Conservation (phyloP, 2,888 invertebrate genomes). For the Acrocyrtus sp. region DNA sequence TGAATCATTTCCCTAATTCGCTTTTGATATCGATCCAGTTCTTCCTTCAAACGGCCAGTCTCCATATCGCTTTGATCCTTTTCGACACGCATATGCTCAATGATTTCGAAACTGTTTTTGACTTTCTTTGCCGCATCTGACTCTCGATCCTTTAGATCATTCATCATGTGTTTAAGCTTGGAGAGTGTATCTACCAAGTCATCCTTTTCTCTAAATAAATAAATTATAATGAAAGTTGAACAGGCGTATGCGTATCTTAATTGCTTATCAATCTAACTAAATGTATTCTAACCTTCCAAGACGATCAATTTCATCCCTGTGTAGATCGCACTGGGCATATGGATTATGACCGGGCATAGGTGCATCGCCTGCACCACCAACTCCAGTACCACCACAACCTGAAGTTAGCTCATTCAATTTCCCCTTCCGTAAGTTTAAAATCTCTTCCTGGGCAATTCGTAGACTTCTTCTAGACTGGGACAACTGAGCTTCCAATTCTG, state of each 20-base stretch:
- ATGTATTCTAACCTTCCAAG: slow-evolving; percentile 71
- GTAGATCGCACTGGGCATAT: slow-evolving; percentile 71
- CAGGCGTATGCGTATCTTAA: too few relatives aligned
- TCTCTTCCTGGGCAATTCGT: slow-evolving; percentile 77
- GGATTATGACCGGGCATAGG: slow-evolving; percentile 29
- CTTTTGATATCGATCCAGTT: slow-evolving; percentile 79
- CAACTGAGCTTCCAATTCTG: slow-evolving; percentile 84
- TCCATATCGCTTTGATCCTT: slow-evolving; percentile 78
- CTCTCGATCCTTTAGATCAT: slow-evolving; percentile 74
- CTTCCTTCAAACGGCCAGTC: slow-evolving; percentile 79
- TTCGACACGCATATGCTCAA: slow-evolving; percentile 81
- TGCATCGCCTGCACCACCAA: slow-evolving; percentile 5
- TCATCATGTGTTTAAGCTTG: slow-evolving; percentile 75
- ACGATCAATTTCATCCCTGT: slow-evolving; percentile 77
- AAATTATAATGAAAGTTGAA: neutral
- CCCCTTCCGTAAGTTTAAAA: slow-evolving; percentile 69
- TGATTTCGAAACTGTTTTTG: slow-evolving; percentile 76
- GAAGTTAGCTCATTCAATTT: slow-evolving; percentile 54
- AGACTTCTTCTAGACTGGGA: slow-evolving; percentile 81
- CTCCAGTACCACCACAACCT: neutral
- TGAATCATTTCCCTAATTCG: slow-evolving; percentile 80
- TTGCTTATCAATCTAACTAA: slow-evolving; percentile 1
- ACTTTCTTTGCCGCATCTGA: slow-evolving; percentile 73
- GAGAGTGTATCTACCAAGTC: slow-evolving; percentile 76
- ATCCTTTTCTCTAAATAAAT: slow-evolving; percentile 72